Evolutionary conservation across 2,888 invertebrate genomes (phyloP).

Genomic region (Noctua pronuba): DNA sequence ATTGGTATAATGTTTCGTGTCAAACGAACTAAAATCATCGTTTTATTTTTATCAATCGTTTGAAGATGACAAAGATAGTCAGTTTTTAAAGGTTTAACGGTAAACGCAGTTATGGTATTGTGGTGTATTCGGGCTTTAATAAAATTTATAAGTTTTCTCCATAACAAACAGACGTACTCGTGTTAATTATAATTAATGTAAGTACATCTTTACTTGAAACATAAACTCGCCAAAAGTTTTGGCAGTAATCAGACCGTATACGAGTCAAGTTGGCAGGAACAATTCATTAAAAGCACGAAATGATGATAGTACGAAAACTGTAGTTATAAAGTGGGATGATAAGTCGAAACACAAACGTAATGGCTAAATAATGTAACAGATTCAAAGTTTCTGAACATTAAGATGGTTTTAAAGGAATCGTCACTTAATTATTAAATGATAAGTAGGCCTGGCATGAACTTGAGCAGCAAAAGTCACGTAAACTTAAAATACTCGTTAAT

Average conservation of each 20-base stretch:
- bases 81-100: neutral
- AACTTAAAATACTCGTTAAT: neutral
- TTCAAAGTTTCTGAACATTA: neutral
- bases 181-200: slow-evolving; percentile 58
- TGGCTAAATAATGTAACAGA: slow-evolving; percentile 33
- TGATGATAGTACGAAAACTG: slow-evolving; percentile 33
- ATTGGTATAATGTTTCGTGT: neutral
- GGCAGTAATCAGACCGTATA: slow-evolving; percentile 61
- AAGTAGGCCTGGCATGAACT: neutral
- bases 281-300: slow-evolving; percentile 55
- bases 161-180: slow-evolving; percentile 17
- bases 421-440: slow-evolving; percentile 2
- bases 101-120: neutral
- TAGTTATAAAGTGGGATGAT: slow-evolving; percentile 16
- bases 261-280: slow-evolving; percentile 52
- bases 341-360: slow-evolving; percentile 35
- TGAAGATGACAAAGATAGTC: neutral
- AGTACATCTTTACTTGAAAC: slow-evolving; percentile 54
- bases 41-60: neutral
- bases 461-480: neutral
- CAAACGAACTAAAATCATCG: neutral
- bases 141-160: neutral
- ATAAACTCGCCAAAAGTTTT: slow-evolving; percentile 48
- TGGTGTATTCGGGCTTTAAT: neutral
- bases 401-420: neutral